A percentile compares a stretch with the other conserved stretches of the same genome.
Evolutionary conservation across 2,888 invertebrate species (phyloP).

Genomic region (Urechis unicinctus): DNA sequence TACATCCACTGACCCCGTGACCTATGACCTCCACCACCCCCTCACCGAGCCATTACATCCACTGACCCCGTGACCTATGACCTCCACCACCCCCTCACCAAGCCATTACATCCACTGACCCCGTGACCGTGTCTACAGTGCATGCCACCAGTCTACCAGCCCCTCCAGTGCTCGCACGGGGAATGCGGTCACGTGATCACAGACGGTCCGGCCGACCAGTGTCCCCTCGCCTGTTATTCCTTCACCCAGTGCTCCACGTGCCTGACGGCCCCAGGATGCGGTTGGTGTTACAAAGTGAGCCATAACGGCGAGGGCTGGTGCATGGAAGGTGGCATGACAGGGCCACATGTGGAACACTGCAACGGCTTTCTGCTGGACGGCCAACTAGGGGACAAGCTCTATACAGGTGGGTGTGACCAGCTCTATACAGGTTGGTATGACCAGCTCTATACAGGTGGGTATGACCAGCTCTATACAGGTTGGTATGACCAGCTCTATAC

Average conservation of each 20-base stretch:
- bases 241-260: conserved; percentile 82
- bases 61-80: too few relatives aligned
- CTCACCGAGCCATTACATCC: too few relatives aligned
- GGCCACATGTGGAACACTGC: conserved; percentile 46
- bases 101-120: too few relatives aligned
- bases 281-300: conserved; percentile 75
- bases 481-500: too few relatives aligned
- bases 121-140: conserved; percentile 62
- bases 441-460: too few relatives aligned
- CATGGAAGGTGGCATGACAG: conserved; percentile 71
- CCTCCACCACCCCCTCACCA: too few relatives aligned
- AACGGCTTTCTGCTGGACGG: background rate
- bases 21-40: too few relatives aligned
- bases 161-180: conserved; percentile 82
- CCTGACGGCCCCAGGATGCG: conserved; percentile 80
- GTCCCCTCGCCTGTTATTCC: conserved; percentile 77
- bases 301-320: conserved; percentile 66
- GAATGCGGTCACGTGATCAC: conserved; percentile 68
- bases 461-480: too few relatives aligned
- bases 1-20: too few relatives aligned
- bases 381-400: background rate
- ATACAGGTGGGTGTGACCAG: too few relatives aligned
- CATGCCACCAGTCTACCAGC: conserved; percentile 77
- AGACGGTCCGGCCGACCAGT: conserved; percentile 58
- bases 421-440: too few relatives aligned